Conservation (phyloP, 2,113 vertebrate genomes). For the Corydoras sp. region DNA sequence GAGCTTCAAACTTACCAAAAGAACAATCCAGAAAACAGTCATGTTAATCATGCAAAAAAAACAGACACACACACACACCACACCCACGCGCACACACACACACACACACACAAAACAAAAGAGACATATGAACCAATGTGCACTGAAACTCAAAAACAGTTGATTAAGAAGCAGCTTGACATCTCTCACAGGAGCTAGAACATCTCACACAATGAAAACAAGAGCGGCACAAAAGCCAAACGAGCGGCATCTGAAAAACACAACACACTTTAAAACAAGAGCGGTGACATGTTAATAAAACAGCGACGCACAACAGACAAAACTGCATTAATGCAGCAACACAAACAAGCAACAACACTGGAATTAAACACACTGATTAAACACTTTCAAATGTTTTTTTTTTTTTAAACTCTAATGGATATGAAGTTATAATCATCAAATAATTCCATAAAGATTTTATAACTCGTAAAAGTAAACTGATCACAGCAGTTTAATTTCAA, state of each 20-base stretch:
- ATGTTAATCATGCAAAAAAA: conserved; percentile 98
- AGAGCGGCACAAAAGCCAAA: conserved; percentile 4
- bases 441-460: too few relatives aligned
- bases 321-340: conserved; percentile 13
- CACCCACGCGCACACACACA: conserved; percentile 9
- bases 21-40: conserved; percentile 98
- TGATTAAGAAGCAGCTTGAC: conserved; percentile 37
- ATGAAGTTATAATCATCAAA: too few relatives aligned
- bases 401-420: too few relatives aligned
- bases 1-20: conserved; percentile 93
- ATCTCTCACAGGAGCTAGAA: conserved; percentile 35
- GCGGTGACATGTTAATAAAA: conserved; percentile 36
- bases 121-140: conserved; percentile 32
- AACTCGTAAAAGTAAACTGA: too few relatives aligned
- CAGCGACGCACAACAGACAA: conserved; percentile 10
- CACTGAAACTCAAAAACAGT: conserved; percentile 36
- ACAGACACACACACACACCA: conserved; percentile 46
- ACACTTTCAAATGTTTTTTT: too few relatives aligned
- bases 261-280: conserved; percentile 36
- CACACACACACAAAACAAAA: conserved; percentile 14
- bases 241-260: conserved; percentile 40
- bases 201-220: conserved; percentile 26
- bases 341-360: background rate
- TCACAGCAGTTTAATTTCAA: too few relatives aligned
- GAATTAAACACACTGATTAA: background rate